These are phyloP conservation scores for Ctenomys sociabilis DNA, from an alignment of 2,113 vertebrate species.

Conservation along the genomic window DNA sequence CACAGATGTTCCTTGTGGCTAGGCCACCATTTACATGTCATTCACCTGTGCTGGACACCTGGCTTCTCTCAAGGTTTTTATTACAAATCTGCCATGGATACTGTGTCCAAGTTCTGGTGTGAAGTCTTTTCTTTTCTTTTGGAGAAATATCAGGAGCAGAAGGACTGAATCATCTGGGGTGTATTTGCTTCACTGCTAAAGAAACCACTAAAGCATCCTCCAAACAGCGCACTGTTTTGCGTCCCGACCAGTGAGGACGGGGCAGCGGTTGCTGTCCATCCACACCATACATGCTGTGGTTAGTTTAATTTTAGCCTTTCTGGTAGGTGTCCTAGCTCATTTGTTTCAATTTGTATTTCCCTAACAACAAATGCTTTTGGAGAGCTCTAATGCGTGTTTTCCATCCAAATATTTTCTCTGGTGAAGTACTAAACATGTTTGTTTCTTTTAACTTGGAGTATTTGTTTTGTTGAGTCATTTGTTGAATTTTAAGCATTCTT, in stretches of 20 bases:
- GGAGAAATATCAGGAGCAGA: background rate
- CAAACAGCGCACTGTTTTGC: background rate
- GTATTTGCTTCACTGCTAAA: background rate
- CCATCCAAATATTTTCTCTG: background rate
- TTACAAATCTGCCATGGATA: too few species aligned
- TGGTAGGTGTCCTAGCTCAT: background rate
- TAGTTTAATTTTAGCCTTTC: background rate
- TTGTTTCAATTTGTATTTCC: background rate
- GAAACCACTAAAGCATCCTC: background rate
- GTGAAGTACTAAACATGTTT: background rate
- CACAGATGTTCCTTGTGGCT: background rate
- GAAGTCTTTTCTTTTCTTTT: background rate
- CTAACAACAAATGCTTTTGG: background rate
- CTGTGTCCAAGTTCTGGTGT: background rate
- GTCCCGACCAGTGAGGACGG: background rate
- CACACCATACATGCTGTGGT: background rate
- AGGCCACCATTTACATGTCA: background rate
- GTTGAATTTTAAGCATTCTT: background rate
- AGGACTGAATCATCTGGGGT: too few species aligned
- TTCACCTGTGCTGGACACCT: background rate
- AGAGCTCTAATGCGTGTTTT: background rate
- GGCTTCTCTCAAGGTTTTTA: background rate
- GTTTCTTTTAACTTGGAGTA: background rate
- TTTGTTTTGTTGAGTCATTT: slow-evolving; percentile 40
- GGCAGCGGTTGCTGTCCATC: background rate